Percentiles rank a stretch among this genome's conserved stretches.
Conservation (phyloP, 2,888 invertebrate genomes). For the Herminia tarsipennalis region DNA sequence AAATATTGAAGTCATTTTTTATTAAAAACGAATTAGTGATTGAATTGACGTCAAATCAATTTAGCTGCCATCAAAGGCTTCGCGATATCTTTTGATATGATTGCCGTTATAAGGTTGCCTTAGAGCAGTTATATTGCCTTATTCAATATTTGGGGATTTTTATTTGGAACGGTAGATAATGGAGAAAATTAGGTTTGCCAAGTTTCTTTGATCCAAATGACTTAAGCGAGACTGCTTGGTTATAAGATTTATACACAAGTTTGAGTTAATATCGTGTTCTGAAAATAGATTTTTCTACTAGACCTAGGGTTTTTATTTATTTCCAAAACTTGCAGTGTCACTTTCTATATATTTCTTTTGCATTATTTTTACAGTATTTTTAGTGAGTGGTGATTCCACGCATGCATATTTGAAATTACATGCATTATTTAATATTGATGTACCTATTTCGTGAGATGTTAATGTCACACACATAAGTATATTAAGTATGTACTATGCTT, state of each 20-base stretch:
- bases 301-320: background rate
- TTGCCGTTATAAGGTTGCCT: slow-evolving; percentile 29
- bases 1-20: slow-evolving; percentile 37
- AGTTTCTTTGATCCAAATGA: background rate
- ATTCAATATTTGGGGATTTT: slow-evolving; percentile 14
- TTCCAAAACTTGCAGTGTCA: too few species aligned
- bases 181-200: background rate
- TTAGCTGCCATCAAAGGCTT: slow-evolving; percentile 36
- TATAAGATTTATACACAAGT: too few species aligned
- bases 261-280: too few species aligned
- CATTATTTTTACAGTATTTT: background rate
- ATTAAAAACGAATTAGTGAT: slow-evolving; percentile 26
- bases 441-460: too few species aligned
- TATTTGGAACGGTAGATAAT: background rate
- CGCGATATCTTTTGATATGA: slow-evolving; percentile 33
- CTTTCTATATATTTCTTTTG: background rate
- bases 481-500: too few species aligned
- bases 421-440: too few species aligned
- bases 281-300: background rate
- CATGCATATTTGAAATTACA: too few species aligned
- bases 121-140: slow-evolving; percentile 20
- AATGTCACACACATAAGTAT: too few species aligned
- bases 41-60: slow-evolving; percentile 41
- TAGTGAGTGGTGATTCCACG: too few species aligned
- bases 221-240: too few species aligned